Evolutionary conservation across 2,113 vertebrate genomes (phyloP).

Genomic region (Lathamus discolor): DNA sequence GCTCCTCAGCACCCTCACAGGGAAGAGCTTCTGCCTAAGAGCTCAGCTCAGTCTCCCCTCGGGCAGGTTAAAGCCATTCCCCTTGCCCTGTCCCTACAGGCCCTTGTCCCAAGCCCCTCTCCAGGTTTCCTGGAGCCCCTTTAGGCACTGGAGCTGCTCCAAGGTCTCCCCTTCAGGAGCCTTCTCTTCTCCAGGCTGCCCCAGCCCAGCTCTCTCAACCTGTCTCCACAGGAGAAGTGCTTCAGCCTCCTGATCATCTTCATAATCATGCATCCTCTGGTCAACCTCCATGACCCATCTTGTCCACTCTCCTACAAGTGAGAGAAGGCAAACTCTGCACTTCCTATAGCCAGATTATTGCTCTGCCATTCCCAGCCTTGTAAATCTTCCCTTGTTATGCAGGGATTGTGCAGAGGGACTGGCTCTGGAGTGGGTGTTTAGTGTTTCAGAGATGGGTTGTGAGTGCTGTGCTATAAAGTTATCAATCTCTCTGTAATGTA

Average conservation of each 20-base stretch:
- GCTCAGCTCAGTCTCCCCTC: too few species aligned
- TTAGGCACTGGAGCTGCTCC: not conserved
- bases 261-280: not conserved
- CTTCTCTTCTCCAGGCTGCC: not conserved
- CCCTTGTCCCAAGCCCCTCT: too few species aligned
- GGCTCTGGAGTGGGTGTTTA: not conserved
- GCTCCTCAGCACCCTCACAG: too few species aligned
- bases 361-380: not conserved
- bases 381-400: constrained; percentile 24
- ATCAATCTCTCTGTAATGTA: not conserved
- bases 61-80: too few species aligned
- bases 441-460: not conserved
- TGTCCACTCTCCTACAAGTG: not conserved
- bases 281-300: not conserved
- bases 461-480: not conserved
- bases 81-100: too few species aligned
- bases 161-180: not conserved
- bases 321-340: not conserved
- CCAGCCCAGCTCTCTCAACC: not conserved
- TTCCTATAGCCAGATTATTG: not conserved
- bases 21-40: too few species aligned
- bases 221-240: not conserved
- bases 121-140: not conserved
- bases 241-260: not conserved
- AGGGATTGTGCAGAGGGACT: not conserved